These are phyloP conservation scores for Drosophila sulfurigaster DNA, from an alignment of 1,140 invertebrate species.

Conservation along the genomic window DNA sequence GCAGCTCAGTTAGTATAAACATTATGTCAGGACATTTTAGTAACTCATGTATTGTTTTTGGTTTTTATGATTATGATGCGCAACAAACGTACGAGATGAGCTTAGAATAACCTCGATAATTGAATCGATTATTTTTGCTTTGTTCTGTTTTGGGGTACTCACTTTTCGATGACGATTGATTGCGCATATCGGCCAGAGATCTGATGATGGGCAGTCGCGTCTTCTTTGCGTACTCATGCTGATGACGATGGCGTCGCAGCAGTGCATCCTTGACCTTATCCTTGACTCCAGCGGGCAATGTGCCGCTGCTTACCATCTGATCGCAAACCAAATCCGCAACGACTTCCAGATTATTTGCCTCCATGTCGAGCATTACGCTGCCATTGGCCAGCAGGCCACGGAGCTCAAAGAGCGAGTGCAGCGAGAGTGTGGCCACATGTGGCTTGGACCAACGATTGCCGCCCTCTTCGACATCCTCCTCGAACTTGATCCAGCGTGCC, in stretches of 20 bases:
- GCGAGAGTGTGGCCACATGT: slow-evolving; percentile 95
- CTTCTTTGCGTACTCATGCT: slow-evolving; percentile 93
- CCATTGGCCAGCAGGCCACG: slow-evolving; percentile 95
- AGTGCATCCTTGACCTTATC: slow-evolving; percentile 95
- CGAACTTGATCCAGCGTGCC: slow-evolving; percentile 98
- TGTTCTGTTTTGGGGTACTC: slow-evolving; percentile 86
- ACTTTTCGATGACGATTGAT: slow-evolving; percentile 98
- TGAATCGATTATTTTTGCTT: neutral
- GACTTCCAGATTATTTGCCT: slow-evolving; percentile 93
- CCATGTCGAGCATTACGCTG: slow-evolving; percentile 96
- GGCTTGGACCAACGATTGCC: slow-evolving; percentile 98
- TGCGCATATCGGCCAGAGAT: slow-evolving; percentile 97
- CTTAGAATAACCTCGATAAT: slow-evolving; percentile 34
- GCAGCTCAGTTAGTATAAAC: slow-evolving; percentile 24
- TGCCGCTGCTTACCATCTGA: slow-evolving; percentile 93
- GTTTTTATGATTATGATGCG: slow-evolving; percentile 40
- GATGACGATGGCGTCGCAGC: slow-evolving; percentile 96
- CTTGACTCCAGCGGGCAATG: slow-evolving; percentile 90
- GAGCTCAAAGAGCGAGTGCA: slow-evolving; percentile 96
- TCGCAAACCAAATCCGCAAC: slow-evolving; percentile 96
- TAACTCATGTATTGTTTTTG: slow-evolving; percentile 28
- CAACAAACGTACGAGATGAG: slow-evolving; percentile 64
- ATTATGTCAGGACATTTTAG: slow-evolving; percentile 65
- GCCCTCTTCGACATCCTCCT: slow-evolving; percentile 97
- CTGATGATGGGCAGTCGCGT: slow-evolving; percentile 97